These are phyloP conservation scores for Iselma pallidipennis DNA, from an alignment of 2,888 invertebrate species.

Conservation along the genomic window DNA sequence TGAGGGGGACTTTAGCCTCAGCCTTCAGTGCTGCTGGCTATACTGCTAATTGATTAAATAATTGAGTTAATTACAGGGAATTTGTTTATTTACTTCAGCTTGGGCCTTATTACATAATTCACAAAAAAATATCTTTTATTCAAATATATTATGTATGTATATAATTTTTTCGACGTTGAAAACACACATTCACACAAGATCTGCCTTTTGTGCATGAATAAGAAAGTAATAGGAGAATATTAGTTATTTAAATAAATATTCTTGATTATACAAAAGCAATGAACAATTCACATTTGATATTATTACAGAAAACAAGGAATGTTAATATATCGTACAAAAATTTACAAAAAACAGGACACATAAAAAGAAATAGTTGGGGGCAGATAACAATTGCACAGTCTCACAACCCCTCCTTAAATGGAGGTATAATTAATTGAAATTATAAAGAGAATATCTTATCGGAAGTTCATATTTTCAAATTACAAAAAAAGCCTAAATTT, in stretches of 20 bases:
- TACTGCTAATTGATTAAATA: neutral
- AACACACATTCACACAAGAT: conserved; percentile 18
- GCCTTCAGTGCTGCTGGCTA: too few species aligned
- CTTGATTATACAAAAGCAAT: conserved; percentile 11
- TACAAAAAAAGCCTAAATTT: conserved; percentile 18
- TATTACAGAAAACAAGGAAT: conserved; percentile 15
- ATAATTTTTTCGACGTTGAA: conserved; percentile 16
- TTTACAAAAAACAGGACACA: conserved; percentile 8
- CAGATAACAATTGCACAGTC: conserved; percentile 39
- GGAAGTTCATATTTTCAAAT: conserved; percentile 28
- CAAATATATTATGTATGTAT: neutral
- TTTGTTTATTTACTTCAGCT: conserved; percentile 15
- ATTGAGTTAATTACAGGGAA: neutral
- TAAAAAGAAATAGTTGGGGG: conserved; percentile 1
- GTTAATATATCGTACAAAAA: conserved; percentile 21
- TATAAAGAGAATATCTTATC: conserved; percentile 21
- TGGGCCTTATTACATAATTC: conserved; percentile 16
- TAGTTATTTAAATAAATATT: conserved; percentile 17
- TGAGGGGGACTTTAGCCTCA: too few species aligned
- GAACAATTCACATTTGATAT: neutral
- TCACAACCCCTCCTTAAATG: conserved; percentile 38
- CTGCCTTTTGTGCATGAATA: conserved; percentile 21
- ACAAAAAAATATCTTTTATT: conserved; percentile 23
- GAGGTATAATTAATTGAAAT: conserved; percentile 20
- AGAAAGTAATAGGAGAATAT: conserved; percentile 17